Evolutionary conservation across 2,888 invertebrate species (phyloP), one percentile per base, ranked within the genome.

Genomic region (Hyposoter didymator): DNA sequence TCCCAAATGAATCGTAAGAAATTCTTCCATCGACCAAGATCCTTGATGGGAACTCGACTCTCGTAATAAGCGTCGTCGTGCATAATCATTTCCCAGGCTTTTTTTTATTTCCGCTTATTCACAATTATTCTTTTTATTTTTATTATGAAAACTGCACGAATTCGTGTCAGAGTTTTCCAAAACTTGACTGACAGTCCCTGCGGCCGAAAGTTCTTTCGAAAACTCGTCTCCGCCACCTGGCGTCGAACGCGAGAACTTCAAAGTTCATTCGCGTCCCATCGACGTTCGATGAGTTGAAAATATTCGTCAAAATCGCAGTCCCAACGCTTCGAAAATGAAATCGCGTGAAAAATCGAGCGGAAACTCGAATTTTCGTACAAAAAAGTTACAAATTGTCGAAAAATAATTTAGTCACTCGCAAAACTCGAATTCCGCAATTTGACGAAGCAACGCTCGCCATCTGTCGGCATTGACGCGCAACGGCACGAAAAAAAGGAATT

Each of bases 51-150:
- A 78, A 86, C 89, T 80, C 93, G 89, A 70, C 85, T 90, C 80
- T 76, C 87, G 84, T 93, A 94, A 88, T 93, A 94, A 3, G 84
- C 88, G 0, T 92, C 90, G 62, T 93, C 91, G 78, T 93, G 93
- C 32, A 89, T 64, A 66, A 92, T 91, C 82, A 90, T 88, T 32
- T 14, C 76, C n/a, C 92, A 92, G 92, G 45, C 35, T 35, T 19
- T 69, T 32, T 5, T 78, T 22, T 28, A 14, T 66, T n/a, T 32
- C 12, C 22, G 28, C 8, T 1, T 19, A 35, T 0, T 2, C 14
- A 2, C 35, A 10, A 67, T 59, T 59, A 35, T 59, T 45, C 5
- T 52, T 43, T 47, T 45, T n/a, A 17, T 43, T n/a, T 22, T 5
- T 7, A 49, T 5, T 10, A 12, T 19, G 8, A 67, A 45, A 32